phyloP scores from a whole-genome alignment of 1,140 invertebrate species.

The Sesamia nonagrioides region DNA sequence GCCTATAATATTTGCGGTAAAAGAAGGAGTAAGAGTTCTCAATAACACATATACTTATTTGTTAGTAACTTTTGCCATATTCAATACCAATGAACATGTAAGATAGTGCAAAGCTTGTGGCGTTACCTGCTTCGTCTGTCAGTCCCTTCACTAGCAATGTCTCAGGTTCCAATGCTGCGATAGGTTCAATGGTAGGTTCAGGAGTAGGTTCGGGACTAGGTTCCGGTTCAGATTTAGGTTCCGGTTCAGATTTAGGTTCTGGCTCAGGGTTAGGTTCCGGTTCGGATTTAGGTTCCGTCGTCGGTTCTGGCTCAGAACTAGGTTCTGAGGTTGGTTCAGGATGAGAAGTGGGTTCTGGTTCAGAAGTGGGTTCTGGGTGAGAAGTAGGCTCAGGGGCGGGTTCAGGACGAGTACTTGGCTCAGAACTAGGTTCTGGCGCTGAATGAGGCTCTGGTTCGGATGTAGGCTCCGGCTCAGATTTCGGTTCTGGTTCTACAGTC shows the following conservation, averaged over 20 bases:
- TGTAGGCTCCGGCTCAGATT: conserved; percentile 86
- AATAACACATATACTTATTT: too few relatives aligned
- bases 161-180: conserved; percentile 72
- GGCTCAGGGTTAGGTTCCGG: conserved; percentile 75
- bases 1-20: too few relatives aligned
- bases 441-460: conserved; percentile 75
- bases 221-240: conserved; percentile 83
- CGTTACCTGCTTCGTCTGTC: conserved; percentile 82
- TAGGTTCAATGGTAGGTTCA: conserved; percentile 78
- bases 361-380: conserved; percentile 77
- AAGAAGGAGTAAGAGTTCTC: too few relatives aligned
- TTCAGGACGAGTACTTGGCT: conserved; percentile 72
- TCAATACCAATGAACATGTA: conserved; percentile 39
- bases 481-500: conserved; percentile 81
- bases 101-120: conserved; percentile 69
- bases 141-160: conserved; percentile 83
- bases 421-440: conserved; percentile 77
- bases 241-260: conserved; percentile 78
- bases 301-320: conserved; percentile 82
- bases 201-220: conserved; percentile 80
- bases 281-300: conserved; percentile 82
- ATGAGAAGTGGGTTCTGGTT: conserved; percentile 84
- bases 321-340: conserved; percentile 86
- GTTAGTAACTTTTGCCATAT: too few relatives aligned
- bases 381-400: conserved; percentile 80